These are phyloP conservation scores for Magallana nippona DNA, from an alignment of 2,888 invertebrate species.

Conservation along the genomic window DNA sequence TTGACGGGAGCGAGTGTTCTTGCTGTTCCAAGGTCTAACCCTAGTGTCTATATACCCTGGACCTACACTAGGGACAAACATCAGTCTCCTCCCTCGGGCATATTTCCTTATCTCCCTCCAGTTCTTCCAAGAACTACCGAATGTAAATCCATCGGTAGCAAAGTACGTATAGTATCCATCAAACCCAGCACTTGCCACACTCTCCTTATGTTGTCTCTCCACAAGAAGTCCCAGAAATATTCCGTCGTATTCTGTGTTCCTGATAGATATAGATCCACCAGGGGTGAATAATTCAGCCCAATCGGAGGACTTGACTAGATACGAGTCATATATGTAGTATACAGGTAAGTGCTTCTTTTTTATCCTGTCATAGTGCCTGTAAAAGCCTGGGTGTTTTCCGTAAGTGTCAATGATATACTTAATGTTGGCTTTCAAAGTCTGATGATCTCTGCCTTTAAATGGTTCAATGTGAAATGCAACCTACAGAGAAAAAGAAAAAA, in stretches of 20 bases:
- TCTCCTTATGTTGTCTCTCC: slow-evolving; percentile 82
- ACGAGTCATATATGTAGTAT: slow-evolving; percentile 85
- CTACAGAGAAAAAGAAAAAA: slow-evolving; percentile 65
- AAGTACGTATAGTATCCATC: slow-evolving; percentile 85
- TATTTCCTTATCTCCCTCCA: slow-evolving; percentile 69
- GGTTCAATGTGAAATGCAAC: slow-evolving; percentile 84
- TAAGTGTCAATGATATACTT: slow-evolving; percentile 80
- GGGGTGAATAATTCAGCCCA: slow-evolving; percentile 81
- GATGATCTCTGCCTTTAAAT: slow-evolving; percentile 79
- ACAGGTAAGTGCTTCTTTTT: slow-evolving; percentile 81
- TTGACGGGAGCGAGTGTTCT: slow-evolving; percentile 82
- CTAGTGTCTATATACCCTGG: slow-evolving; percentile 86
- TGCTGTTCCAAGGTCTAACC: slow-evolving; percentile 84
- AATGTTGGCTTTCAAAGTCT: slow-evolving; percentile 77
- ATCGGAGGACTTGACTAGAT: slow-evolving; percentile 82
- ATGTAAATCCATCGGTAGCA: slow-evolving; percentile 85
- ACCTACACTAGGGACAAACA: slow-evolving; percentile 86
- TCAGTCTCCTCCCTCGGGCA: slow-evolving; percentile 62
- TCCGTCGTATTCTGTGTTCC: slow-evolving; percentile 83
- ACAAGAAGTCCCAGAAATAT: slow-evolving; percentile 84
- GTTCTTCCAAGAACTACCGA: slow-evolving; percentile 82
- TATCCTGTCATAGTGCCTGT: slow-evolving; percentile 74
- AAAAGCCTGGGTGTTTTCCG: slow-evolving; percentile 83
- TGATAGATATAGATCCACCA: slow-evolving; percentile 81
- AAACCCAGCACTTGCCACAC: slow-evolving; percentile 79